Percentiles rank a stretch among this genome's conserved stretches.
Evolutionary conservation across 2,113 vertebrate genomes (phyloP).

Genomic region (Felis chaus): DNA sequence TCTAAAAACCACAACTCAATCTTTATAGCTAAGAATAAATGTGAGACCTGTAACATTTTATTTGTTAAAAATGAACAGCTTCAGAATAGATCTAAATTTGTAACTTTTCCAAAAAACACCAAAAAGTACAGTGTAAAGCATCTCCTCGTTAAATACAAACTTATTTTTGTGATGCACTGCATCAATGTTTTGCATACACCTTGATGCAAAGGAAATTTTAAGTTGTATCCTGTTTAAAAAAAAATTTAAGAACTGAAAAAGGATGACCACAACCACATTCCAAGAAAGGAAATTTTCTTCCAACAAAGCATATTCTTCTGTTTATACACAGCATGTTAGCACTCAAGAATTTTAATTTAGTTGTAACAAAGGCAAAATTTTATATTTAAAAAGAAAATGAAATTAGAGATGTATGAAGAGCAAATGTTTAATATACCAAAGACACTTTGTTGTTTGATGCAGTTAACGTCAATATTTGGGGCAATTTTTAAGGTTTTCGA

Average conservation of each 20-base stretch:
- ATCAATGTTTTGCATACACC: conserved; percentile 88
- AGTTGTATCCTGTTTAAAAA: conserved; percentile 81
- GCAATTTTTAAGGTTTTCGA: conserved; percentile 62
- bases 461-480: conserved; percentile 69
- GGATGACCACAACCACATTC: conserved; percentile 77
- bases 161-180: conserved; percentile 88
- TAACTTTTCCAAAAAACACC: conserved; percentile 88
- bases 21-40: conserved; percentile 75
- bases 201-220: conserved; percentile 86
- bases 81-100: conserved; percentile 88
- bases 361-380: conserved; percentile 77
- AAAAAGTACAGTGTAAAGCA: conserved; percentile 88
- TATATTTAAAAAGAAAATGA: conserved; percentile 80
- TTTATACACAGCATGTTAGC: conserved; percentile 74
- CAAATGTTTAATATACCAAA: conserved; percentile 78
- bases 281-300: conserved; percentile 69
- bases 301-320: conserved; percentile 68
- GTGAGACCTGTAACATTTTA: conserved; percentile 87
- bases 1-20: conserved; percentile 64
- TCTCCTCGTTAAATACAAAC: conserved; percentile 88
- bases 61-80: conserved; percentile 85
- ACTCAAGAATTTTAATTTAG: conserved; percentile 68
- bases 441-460: conserved; percentile 65
- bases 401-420: conserved; percentile 72
- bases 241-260: conserved; percentile 76